Evolutionary conservation across 2,797 vertebrate species (phyloP), one percentile per base, ranked within the genome.

Genomic region (Coregonus ussuriensis): DNA sequence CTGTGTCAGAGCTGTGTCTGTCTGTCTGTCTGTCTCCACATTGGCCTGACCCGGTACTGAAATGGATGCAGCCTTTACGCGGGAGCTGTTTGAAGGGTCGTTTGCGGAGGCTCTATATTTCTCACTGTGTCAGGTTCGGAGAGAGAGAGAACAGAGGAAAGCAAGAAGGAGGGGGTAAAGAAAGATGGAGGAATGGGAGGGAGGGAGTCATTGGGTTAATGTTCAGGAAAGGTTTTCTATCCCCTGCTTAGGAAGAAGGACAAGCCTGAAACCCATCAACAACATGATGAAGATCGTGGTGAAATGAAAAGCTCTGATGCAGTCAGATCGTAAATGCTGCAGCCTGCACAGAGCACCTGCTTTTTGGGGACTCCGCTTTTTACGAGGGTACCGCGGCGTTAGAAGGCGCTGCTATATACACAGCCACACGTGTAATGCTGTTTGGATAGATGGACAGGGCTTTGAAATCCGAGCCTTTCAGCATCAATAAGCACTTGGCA

Each of bases 41-140:
- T 87, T 69, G 83, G 83, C 88, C 89, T 78, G 85, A 82, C 90
- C 86, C 78, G 56, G 65, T 78, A 86, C 88, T 90, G 83, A 89
- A 90, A 89, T 91, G 88, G 83, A 89, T 89, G 85, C 83, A 84
- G 87, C 85, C 81, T 88, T 82, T 83, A 86, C 85, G 84, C 79
- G 85, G 53, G 53, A 16, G 81, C 86, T 85, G 86, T 88, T 90
- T 85, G 84, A 87, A 88, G 70, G 5, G 79, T 25, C 74, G 76
- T 89, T 86, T 82, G 83, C 82, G 35, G 79, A 79, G 79, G 18
- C 4, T 4, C 80, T 84, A 84, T 75, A 69, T 85, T 89, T 87
- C 82, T 82, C 82, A 85, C 86, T 80, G 76, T 89, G 88, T 92
- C 89, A 90, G 82, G 82, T 86, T 88, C 16, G 25, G 25, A 72